These are phyloP conservation scores for Tribolium freemani DNA, from an alignment of 2,888 invertebrate species.

Conservation along the genomic window DNA sequence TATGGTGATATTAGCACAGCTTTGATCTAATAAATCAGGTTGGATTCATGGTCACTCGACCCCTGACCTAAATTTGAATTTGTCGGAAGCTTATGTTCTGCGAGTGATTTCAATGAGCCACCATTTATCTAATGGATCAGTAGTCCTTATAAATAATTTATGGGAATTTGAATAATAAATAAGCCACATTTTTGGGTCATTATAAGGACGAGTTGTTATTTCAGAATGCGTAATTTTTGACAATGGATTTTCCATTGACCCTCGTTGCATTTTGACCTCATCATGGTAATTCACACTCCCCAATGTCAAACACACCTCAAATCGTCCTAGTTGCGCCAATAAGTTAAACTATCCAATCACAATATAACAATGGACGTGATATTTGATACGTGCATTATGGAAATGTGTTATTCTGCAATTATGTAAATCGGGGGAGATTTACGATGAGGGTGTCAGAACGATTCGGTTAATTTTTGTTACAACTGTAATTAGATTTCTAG, in stretches of 20 bases:
- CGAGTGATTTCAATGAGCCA: slow-evolving; percentile 6
- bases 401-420: slow-evolving; percentile 15
- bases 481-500: slow-evolving; percentile 18
- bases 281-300: neutral
- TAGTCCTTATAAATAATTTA: neutral
- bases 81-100: neutral
- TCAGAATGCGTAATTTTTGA: neutral
- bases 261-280: slow-evolving; percentile 10
- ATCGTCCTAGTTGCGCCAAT: neutral
- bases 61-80: neutral
- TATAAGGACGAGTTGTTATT: too few relatives aligned
- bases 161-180: too few relatives aligned
- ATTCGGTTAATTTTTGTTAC: slow-evolving; percentile 13
- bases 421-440: slow-evolving; percentile 8
- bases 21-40: slow-evolving; percentile 21
- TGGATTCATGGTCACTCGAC: slow-evolving; percentile 22
- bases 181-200: too few relatives aligned
- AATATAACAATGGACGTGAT: neutral
- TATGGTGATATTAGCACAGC: slow-evolving; percentile 13
- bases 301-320: slow-evolving; percentile 33
- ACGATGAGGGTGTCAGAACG: neutral
- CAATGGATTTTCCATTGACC: slow-evolving; percentile 2
- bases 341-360: neutral
- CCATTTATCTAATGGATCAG: neutral
- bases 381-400: slow-evolving; percentile 12